Evolutionary conservation across 2,797 vertebrate species (phyloP).

Genomic region (Chelidonichthys spinosus): DNA sequence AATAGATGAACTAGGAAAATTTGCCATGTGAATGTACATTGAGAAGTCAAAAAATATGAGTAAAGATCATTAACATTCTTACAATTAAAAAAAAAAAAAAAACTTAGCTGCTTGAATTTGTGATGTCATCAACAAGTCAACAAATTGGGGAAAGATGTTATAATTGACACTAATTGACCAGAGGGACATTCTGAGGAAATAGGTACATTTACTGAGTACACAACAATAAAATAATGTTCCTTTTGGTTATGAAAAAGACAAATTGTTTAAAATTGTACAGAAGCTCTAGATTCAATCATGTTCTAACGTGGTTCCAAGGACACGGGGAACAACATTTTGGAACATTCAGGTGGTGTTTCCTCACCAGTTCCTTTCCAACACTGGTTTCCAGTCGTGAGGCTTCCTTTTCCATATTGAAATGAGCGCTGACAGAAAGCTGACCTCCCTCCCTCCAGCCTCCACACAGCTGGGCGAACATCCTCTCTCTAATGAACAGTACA

Average conservation of each 20-base stretch:
- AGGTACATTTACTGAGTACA: background rate
- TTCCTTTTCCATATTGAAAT: background rate
- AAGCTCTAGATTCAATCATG: background rate
- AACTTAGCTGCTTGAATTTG: too few relatives aligned
- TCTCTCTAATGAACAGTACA: conserved; percentile 17
- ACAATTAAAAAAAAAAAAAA: background rate
- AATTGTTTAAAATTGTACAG: background rate
- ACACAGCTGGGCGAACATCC: conserved; percentile 4
- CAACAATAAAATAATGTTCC: background rate
- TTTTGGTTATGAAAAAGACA: background rate
- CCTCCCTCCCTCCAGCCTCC: conserved; percentile 23
- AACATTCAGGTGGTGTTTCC: background rate
- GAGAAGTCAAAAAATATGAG: too few relatives aligned
- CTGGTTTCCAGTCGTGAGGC: background rate
- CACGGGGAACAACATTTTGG: background rate
- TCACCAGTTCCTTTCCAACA: background rate
- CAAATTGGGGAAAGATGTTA: background rate
- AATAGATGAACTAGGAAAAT: too few relatives aligned
- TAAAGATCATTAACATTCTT: background rate
- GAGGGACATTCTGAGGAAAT: background rate
- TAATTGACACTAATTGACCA: background rate
- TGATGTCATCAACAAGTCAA: background rate
- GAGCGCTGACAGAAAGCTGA: background rate
- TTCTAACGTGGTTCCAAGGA: background rate
- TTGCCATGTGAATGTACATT: too few relatives aligned